A percentile compares a stretch with the other conserved stretches of the same genome.
These are phyloP conservation scores for Hippopotamus amphibius DNA, from an alignment of 2,113 vertebrate species.

Conservation along the genomic window DNA sequence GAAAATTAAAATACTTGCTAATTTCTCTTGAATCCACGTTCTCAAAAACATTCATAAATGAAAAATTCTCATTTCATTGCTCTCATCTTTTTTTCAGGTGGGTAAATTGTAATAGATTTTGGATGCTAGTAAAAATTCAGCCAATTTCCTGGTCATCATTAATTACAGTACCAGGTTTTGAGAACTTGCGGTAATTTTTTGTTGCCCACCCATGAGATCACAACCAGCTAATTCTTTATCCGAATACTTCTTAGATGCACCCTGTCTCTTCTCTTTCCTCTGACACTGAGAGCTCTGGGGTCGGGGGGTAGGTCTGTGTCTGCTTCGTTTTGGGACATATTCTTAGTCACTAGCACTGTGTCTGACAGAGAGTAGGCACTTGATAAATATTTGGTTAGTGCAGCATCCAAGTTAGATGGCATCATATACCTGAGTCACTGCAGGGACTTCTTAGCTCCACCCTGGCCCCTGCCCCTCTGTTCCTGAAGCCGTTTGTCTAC, in stretches of 20 bases:
- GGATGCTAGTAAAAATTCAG: conserved; percentile 55
- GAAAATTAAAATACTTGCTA: conserved; percentile 63
- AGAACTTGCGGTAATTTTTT: conserved; percentile 39
- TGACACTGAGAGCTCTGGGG: not conserved
- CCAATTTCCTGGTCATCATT: conserved; percentile 61
- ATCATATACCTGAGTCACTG: not conserved
- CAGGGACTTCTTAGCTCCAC: not conserved
- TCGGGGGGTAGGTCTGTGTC: not conserved
- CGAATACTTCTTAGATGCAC: not conserved
- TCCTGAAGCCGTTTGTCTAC: not conserved
- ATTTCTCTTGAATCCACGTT: conserved; percentile 63
- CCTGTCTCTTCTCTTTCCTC: not conserved
- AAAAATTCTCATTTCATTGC: conserved; percentile 57
- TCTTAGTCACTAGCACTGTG: not conserved
- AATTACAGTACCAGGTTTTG: conserved; percentile 34
- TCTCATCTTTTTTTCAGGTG: conserved; percentile 34
- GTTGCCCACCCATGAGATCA: not conserved
- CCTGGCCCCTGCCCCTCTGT: not conserved
- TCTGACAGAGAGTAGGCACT: not conserved
- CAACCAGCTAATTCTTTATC: conserved; percentile 6
- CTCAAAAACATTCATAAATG: conserved; percentile 60
- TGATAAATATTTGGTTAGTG: not conserved
- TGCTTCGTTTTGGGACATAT: not conserved
- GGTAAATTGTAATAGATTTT: conserved; percentile 68
- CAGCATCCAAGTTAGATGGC: not conserved